Evolutionary conservation across 2,113 vertebrate species (phyloP).

Genomic region (Bambusicola thoracicus): DNA sequence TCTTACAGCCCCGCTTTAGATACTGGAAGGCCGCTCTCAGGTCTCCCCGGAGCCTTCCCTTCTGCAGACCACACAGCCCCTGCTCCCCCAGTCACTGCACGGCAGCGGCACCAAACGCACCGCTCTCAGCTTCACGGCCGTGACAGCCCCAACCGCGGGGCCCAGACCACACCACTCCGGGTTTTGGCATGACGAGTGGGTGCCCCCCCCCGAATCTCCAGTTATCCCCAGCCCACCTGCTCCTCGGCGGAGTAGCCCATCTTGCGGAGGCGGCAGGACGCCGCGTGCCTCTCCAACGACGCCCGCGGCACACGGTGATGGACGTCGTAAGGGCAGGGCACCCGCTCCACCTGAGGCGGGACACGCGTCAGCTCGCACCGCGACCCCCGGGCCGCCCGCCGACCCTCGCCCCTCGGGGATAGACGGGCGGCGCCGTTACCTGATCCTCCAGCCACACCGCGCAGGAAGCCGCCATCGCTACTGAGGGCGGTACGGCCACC

Average conservation of each 20-base stretch:
- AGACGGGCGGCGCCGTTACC: neutral
- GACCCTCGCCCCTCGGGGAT: neutral
- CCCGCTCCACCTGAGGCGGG: constrained; percentile 74
- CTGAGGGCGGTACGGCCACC: fast-evolving
- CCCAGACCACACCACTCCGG: no score
- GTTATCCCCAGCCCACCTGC: constrained; percentile 72
- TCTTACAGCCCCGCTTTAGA: no score
- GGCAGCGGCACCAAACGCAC: no score
- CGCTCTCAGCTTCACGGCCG: no score
- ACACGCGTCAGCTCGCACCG: fast-evolving
- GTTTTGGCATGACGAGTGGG: no score
- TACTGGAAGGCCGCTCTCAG: no score
- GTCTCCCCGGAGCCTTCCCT: no score
- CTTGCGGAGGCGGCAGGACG: constrained; percentile 80
- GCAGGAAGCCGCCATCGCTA: fast-evolving
- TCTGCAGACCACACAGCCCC: no score
- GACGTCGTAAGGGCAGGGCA: constrained; percentile 84
- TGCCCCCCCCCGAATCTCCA: neutral
- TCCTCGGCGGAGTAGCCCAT: constrained; percentile 89
- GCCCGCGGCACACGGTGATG: constrained; percentile 84
- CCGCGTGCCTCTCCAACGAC: constrained; percentile 85
- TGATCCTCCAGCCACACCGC: constrained; percentile 21
- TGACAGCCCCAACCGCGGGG: no score
- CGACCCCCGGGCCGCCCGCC: neutral
- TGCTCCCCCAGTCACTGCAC: neutral